Base-by-base conservation (phyloP, 2,797 vertebrate species). In the Sebastes paucispinis region DNA sequence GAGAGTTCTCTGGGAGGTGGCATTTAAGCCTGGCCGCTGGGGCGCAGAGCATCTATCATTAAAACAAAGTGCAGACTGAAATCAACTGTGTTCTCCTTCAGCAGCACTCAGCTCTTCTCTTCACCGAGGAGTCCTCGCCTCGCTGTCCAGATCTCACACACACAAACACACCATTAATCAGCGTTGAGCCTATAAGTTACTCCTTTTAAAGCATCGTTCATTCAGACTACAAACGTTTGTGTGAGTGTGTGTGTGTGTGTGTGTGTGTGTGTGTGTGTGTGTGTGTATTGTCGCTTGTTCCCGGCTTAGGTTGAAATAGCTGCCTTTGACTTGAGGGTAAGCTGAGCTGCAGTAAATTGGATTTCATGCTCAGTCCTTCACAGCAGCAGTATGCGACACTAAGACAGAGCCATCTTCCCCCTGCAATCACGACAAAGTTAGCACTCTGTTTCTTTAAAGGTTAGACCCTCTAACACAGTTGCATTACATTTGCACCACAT, bases 311-410 rank as follows among this genome's bases (percentile, higher is more conserved):
- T 88, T 88, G 83, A 88, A 91, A 90, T 84, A 85, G 84, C 89
- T 83, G 85, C 88, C 82, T 92, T 88, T 92, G 88, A 93, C 91
- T 92, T 81, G 84, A 88, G 93, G 91, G 87, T 91, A 88, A 93
- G 92, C 89, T 81, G 87, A 88, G 90, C 91, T 89, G 89, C 91
- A 91, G 92, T 91, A 94, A 94, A 95, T 90, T 93, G 89, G 91
- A 93, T 94, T 93, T 93, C 90, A 92, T 83, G 92, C 89, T 89
- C 88, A 83, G 91, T 88, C 91, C 90, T 92, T 93, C 89, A 82
- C 88, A 91, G 86, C 59, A 72, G 88, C 88, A 84, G 89, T 81
- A 76, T 91, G 92, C 87, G 78, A 88, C 91, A 91, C 81, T 84
- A 79, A 90, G 81, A 88, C 84, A 82, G 83, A 80, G 79, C 81